Evolutionary conservation across 2,888 invertebrate genomes (phyloP).

Genomic region (Apamea anceps): DNA sequence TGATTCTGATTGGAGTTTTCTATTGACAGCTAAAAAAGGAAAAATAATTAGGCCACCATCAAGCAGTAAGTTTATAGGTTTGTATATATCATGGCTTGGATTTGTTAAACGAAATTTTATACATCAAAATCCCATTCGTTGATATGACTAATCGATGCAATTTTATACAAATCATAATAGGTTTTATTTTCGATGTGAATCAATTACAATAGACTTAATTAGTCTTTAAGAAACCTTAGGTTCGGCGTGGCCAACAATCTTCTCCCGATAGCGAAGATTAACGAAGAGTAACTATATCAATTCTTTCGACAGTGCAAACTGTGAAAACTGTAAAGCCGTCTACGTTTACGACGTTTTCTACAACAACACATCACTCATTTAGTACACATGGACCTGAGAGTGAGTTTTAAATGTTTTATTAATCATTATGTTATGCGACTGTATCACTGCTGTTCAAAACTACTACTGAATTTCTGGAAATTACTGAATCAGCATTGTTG

Average conservation of each 20-base stretch:
- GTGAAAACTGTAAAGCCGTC: not conserved
- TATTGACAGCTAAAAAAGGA: constrained; percentile 1
- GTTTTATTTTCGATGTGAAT: not conserved
- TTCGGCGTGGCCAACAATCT: not conserved
- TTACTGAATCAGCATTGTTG: not conserved
- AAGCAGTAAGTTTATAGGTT: constrained; percentile 12
- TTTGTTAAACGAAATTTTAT: not conserved
- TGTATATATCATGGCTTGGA: not conserved
- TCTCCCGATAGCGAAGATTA: not conserved
- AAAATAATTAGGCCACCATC: not conserved
- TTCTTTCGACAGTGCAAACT: constrained; percentile 21
- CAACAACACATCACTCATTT: constrained; percentile 13
- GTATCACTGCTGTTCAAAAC: too few relatives aligned
- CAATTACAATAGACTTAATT: not conserved
- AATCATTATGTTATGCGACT: not conserved
- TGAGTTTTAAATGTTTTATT: constrained; percentile 14
- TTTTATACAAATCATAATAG: not conserved
- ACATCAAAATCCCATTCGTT: not conserved
- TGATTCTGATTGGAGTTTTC: not conserved
- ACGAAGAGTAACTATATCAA: constrained; percentile 1
- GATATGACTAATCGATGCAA: not conserved
- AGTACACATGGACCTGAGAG: not conserved
- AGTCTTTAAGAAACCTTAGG: not conserved
- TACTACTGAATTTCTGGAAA: not conserved
- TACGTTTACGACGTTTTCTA: not conserved